phyloP scores from a whole-genome alignment of 2,888 invertebrate species.

The Troides aeacus region DNA sequence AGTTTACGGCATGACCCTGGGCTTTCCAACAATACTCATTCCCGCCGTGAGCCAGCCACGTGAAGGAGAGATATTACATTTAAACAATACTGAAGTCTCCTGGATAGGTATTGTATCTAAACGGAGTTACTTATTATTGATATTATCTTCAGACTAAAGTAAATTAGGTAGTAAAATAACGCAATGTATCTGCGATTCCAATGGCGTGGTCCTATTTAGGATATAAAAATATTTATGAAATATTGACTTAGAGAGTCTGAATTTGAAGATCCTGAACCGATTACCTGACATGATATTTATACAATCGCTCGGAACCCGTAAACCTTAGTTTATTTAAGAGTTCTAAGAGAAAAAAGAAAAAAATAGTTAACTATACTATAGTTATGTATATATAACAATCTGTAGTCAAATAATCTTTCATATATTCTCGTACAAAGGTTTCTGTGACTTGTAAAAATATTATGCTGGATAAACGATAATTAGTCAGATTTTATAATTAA shows the following conservation, averaged over 20 bases:
- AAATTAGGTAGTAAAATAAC: not conserved
- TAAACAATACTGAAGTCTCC: slow-evolving; percentile 83
- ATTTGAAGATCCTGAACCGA: no score
- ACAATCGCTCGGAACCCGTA: no score
- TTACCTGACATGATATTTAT: no score
- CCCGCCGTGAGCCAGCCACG: slow-evolving; percentile 83
- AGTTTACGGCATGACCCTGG: slow-evolving; percentile 89
- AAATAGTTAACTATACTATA: no score
- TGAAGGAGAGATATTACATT: slow-evolving; percentile 66
- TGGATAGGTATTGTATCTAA: slow-evolving; percentile 83
- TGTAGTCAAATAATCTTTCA: no score
- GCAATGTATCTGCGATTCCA: not conserved
- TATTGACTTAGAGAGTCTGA: no score
- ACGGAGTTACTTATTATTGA: not conserved
- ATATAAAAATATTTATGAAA: no score
- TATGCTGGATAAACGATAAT: not conserved
- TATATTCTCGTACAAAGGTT: not conserved
- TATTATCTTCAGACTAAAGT: not conserved
- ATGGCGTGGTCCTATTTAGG: no score
- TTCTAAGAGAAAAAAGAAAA: no score
- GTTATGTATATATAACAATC: no score
- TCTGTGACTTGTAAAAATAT: not conserved
- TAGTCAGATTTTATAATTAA: not conserved
- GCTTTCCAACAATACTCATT: slow-evolving; percentile 90
- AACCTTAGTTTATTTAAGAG: no score